Conservation (phyloP, 2,888 invertebrate species). For the Ennomos quercinarius region DNA sequence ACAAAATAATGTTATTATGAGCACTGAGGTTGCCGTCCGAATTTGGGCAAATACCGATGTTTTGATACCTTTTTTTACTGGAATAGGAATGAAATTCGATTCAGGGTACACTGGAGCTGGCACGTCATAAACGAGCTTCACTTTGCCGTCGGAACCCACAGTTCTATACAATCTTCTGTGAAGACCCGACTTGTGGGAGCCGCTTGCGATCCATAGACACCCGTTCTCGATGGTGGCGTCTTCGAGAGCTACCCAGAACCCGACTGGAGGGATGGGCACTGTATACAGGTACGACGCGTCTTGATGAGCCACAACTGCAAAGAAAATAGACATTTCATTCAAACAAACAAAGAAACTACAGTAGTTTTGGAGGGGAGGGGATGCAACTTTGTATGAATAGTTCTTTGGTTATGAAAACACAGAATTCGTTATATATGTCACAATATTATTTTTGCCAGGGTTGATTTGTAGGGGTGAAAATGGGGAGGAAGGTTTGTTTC, state of each 20-base stretch:
- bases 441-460: no score
- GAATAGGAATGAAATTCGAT: conserved; percentile 90
- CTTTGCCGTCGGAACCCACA: conserved; percentile 86
- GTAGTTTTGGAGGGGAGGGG: no score
- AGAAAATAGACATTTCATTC: background rate
- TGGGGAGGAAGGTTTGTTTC: no score
- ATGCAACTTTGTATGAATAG: no score
- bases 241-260: conserved; percentile 98
- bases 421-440: no score
- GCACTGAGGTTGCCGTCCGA: no score
- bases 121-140: conserved; percentile 88
- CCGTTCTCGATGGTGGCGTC: conserved; percentile 97
- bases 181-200: conserved; percentile 95
- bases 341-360: no score
- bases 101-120: conserved; percentile 89
- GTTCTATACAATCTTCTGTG: conserved; percentile 90
- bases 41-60: no score
- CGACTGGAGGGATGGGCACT: conserved; percentile 92
- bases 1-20: no score
- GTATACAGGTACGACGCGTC: conserved; percentile 96
- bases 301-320: conserved; percentile 91
- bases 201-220: conserved; percentile 96
- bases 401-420: no score
- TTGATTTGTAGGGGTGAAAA: no score
- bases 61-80: conserved; percentile 91